A percentile compares a stretch with the other conserved stretches of the same genome.
phyloP scores from a whole-genome alignment of 2,113 vertebrate genomes.

The Monarcha castaneiventris region DNA sequence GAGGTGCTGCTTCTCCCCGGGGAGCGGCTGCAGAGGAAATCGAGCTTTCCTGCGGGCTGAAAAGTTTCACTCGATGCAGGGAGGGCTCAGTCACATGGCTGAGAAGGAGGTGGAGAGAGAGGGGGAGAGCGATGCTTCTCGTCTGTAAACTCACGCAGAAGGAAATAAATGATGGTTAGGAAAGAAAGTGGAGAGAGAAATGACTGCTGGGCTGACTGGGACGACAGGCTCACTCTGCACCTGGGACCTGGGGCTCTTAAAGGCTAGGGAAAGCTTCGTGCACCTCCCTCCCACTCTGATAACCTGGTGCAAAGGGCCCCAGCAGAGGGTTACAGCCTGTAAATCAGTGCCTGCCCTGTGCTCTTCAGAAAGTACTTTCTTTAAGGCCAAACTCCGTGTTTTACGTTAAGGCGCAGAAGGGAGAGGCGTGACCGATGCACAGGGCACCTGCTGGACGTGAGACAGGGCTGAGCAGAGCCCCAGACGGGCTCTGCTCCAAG shows the following conservation, averaged over 20 bases:
- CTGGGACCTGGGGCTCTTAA: not conserved
- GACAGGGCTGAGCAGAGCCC: not conserved
- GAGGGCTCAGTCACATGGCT: conserved; percentile 32
- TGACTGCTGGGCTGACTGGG: not conserved
- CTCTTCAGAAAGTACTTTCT: not conserved
- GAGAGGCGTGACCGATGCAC: not conserved
- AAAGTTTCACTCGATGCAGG: not conserved
- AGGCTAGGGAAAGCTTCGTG: not conserved
- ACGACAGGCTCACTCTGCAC: not conserved
- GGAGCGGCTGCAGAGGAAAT: not conserved
- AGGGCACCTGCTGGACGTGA: fast-evolving
- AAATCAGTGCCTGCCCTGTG: not conserved
- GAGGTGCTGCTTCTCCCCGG: not conserved
- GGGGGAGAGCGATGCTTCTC: not conserved
- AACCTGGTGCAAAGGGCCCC: not conserved
- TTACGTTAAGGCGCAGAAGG: not conserved
- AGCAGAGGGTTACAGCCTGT: not conserved
- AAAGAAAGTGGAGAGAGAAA: conserved; percentile 5
- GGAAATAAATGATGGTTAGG: not conserved
- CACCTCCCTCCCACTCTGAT: not conserved
- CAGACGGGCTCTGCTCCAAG: fast-evolving
- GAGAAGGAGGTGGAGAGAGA: not conserved
- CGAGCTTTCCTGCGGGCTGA: not conserved
- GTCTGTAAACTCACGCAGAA: not conserved
- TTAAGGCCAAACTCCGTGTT: not conserved